Evolutionary conservation across 2,888 invertebrate species (phyloP).

Genomic region (Limnephilus lunatus): DNA sequence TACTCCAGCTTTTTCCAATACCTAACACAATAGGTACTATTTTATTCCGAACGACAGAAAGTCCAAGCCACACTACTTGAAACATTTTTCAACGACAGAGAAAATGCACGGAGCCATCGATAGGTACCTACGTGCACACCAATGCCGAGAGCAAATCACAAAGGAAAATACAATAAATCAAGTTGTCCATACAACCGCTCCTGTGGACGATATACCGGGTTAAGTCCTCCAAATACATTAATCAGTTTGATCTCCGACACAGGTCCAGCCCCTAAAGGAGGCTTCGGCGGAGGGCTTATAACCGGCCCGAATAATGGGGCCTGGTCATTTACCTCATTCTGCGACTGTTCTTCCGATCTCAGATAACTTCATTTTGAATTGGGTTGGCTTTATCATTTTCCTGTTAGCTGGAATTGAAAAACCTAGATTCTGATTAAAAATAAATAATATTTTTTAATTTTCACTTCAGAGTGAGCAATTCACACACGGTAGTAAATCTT

Average conservation of each 20-base stretch:
- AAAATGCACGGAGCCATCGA: slow-evolving; percentile 22
- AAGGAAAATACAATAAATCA: slow-evolving; percentile 40
- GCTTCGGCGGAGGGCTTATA: neutral
- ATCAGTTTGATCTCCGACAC: slow-evolving; percentile 45
- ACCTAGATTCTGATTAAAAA: neutral
- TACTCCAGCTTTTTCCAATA: neutral
- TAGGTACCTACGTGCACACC: neutral
- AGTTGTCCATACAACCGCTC: slow-evolving; percentile 31
- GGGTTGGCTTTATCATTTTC: too few relatives aligned
- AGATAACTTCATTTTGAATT: too few relatives aligned
- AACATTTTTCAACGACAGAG: slow-evolving; percentile 19
- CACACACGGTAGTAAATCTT: too few relatives aligned
- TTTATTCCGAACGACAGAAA: neutral
- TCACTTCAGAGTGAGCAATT: too few relatives aligned
- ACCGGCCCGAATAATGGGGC: neutral
- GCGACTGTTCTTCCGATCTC: too few relatives aligned
- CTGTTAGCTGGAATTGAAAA: neutral
- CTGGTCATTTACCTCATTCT: too few relatives aligned
- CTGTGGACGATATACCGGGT: slow-evolving; percentile 22
- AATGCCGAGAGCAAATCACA: neutral
- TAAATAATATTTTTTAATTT: neutral
- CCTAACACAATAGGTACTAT: neutral
- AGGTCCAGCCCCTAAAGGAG: neutral
- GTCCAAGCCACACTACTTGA: neutral
- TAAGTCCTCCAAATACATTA: slow-evolving; percentile 35